Base-by-base conservation (phyloP, 2,113 vertebrate species). In the Epinephelus cyanopodus region DNA sequence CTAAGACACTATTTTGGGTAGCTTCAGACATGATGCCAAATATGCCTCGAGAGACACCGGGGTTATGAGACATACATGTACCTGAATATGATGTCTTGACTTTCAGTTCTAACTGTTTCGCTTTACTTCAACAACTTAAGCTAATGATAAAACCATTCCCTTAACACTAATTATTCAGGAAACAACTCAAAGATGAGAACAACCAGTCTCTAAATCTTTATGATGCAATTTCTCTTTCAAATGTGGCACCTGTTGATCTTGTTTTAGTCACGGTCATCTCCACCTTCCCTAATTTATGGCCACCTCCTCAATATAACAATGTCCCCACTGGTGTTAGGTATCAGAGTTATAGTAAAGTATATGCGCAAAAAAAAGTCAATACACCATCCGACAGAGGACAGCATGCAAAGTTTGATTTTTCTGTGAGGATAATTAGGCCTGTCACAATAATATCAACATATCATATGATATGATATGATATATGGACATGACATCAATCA, bases 1-100 rank as follows among this genome's bases (percentile, higher is more conserved):
- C 5, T 5, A 3, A 52, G 18, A 14, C 63, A 17, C 70, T 61
- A 79, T 82, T 83, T 25, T 67, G 27, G 53, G 58, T 4, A 56
- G 23, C 13, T 52, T 33, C 48, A 62, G 25, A 42, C 37, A 23
- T 45, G 53, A 78, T 4, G 53, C 56, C 25, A 77, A 71, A 58
- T 42, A 8, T 53, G n/a, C 10, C 8, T 52, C 6, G 2, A 53
- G 71, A 72, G 50, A 62, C 11, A 2, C 23, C 14, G 21, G 4
- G 7, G 73, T 53, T 71, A 9, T 19, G 9, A 48, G 17, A 63
- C 17, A 68, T 37, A 14, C 6, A 33, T 14, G 13, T 12, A 47
- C n/a, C 0, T 27, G 62, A 25, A 65, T 27, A 23, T 48, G 18
- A 48, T 47, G 14, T 23, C n/a, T 23, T 14, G 5, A 42, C 62